phyloP scores from a whole-genome alignment of 1,140 invertebrate genomes.

The Papilio aristodemus region DNA sequence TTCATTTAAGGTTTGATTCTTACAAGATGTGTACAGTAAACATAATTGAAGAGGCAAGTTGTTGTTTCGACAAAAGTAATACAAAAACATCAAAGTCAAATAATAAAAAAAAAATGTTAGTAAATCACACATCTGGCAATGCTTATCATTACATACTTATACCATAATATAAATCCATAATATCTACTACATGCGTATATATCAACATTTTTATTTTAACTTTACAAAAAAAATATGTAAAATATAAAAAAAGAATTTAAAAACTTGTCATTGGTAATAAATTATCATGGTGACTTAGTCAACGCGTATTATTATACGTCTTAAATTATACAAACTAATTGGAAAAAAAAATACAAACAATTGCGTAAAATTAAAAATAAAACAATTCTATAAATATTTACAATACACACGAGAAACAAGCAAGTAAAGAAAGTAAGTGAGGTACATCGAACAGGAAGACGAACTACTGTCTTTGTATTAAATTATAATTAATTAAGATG shows the following conservation, averaged over 20 bases:
- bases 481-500: constrained; percentile 30
- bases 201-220: constrained; percentile 58
- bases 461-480: constrained; percentile 44
- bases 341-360: constrained; percentile 58
- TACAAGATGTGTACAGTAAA: not conserved
- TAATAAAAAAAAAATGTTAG: constrained; percentile 62
- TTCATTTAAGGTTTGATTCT: not conserved
- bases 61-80: constrained; percentile 28
- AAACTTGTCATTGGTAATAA: constrained; percentile 79
- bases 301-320: constrained; percentile 63
- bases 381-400: constrained; percentile 45
- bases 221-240: constrained; percentile 61
- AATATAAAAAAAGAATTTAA: constrained; percentile 65
- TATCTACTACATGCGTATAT: constrained; percentile 57
- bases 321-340: constrained; percentile 52
- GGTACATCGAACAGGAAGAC: constrained; percentile 52
- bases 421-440: constrained; percentile 55
- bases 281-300: constrained; percentile 79
- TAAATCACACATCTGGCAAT: constrained; percentile 68
- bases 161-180: constrained; percentile 48
- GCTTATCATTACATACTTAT: constrained; percentile 45
- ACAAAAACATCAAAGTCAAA: constrained; percentile 37
- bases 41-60: not conserved
- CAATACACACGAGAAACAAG: constrained; percentile 50
- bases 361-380: constrained; percentile 40